phyloP scores from a whole-genome alignment of 2,888 invertebrate species.

The Xylota segnis region DNA sequence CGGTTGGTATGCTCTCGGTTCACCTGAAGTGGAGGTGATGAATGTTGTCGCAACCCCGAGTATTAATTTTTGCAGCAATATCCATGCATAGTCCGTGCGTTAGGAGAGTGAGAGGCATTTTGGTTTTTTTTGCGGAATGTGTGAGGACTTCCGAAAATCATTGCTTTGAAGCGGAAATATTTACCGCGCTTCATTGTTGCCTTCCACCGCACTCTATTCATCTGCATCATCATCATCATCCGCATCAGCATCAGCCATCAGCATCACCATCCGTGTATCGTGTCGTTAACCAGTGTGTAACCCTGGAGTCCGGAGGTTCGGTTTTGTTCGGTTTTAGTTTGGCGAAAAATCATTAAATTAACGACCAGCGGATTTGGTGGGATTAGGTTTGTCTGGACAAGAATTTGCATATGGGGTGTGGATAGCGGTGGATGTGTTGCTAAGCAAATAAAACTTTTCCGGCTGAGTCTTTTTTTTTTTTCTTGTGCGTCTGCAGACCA shows the following conservation, averaged over 20 bases:
- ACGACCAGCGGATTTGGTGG: slow-evolving; percentile 77
- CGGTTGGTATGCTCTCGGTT: slow-evolving; percentile 9
- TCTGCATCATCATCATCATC: background rate
- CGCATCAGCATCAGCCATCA: background rate
- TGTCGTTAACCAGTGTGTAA: slow-evolving; percentile 30
- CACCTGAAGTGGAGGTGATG: slow-evolving; percentile 77
- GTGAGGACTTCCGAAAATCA: slow-evolving; percentile 63
- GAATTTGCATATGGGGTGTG: slow-evolving; percentile 75
- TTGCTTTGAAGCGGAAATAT: slow-evolving; percentile 75
- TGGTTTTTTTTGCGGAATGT: slow-evolving; percentile 12
- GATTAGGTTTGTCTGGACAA: slow-evolving; percentile 73
- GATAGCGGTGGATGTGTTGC: slow-evolving; percentile 40
- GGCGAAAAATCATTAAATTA: slow-evolving; percentile 77
- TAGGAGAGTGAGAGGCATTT: background rate
- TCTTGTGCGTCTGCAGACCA: slow-evolving; percentile 42
- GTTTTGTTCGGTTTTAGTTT: slow-evolving; percentile 50
- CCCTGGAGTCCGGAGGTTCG: slow-evolving; percentile 23
- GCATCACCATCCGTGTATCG: slow-evolving; percentile 22
- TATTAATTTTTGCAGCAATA: slow-evolving; percentile 29
- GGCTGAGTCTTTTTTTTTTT: background rate
- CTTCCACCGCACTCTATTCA: slow-evolving; percentile 5
- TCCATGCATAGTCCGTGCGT: slow-evolving; percentile 9
- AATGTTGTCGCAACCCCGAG: slow-evolving; percentile 69
- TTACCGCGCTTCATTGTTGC: slow-evolving; percentile 65
- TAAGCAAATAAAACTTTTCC: slow-evolving; percentile 63